Conservation (phyloP, 2,888 invertebrate genomes). For the Nebria brevicollis region DNA sequence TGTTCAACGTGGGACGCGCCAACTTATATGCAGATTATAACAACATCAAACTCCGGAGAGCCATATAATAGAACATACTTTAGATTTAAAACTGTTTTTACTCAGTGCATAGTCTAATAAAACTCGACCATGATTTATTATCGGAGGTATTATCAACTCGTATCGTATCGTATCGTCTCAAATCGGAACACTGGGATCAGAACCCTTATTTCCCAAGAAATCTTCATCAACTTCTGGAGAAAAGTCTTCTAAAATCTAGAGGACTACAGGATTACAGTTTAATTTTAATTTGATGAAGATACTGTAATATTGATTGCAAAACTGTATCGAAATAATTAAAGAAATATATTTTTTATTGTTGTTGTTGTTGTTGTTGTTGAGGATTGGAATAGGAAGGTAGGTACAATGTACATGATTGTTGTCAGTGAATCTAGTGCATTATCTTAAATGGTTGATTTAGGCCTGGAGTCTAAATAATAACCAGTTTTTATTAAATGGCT, state of each 20-base stretch:
- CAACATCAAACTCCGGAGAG: neutral
- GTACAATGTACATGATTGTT: neutral
- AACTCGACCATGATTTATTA: neutral
- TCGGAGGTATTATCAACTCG: neutral
- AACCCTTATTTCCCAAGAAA: too few relatives aligned
- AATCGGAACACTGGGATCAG: too few relatives aligned
- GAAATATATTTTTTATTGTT: neutral
- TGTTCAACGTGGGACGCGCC: constrained; percentile 28
- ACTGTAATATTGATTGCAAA: too few relatives aligned
- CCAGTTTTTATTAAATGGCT: constrained; percentile 39
- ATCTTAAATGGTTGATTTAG: constrained; percentile 38
- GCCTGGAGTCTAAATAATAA: constrained; percentile 34
- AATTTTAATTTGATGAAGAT: too few relatives aligned
- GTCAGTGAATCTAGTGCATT: constrained; percentile 20
- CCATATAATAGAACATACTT: neutral
- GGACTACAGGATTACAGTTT: too few relatives aligned
- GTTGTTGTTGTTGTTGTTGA: neutral
- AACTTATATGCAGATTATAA: constrained; percentile 33
- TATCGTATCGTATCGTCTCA: too few relatives aligned
- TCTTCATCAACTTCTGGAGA: too few relatives aligned
- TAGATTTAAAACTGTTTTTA: neutral
- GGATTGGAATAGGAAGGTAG: too few relatives aligned
- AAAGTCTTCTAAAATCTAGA: too few relatives aligned
- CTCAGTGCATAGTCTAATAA: neutral
- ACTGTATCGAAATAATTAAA: neutral